These are phyloP conservation scores for Dinomys branickii DNA, from an alignment of 2,113 vertebrate species.

Conservation along the genomic window DNA sequence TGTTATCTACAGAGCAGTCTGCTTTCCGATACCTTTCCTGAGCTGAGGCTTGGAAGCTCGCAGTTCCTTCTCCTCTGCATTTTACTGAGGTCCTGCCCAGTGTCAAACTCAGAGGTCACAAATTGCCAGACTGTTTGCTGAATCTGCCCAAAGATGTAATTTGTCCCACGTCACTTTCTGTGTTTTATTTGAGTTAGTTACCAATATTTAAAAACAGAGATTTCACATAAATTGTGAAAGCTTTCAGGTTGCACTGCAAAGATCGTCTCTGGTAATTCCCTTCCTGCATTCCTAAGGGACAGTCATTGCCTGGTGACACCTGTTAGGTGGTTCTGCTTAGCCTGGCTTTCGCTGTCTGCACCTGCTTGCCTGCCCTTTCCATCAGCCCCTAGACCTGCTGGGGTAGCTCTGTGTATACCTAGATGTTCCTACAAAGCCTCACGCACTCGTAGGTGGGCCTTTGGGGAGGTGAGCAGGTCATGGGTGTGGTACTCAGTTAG, in stretches of 20 bases:
- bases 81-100: not conserved
- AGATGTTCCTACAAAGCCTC: not conserved
- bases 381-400: not conserved
- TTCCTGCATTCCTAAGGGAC: not conserved
- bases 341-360: too few species aligned
- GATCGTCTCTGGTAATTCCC: not conserved
- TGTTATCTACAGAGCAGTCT: not conserved
- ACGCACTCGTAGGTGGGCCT: not conserved
- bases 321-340: not conserved
- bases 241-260: slow-evolving; percentile 8
- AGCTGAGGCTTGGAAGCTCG: not conserved
- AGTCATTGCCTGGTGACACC: not conserved
- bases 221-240: not conserved
- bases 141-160: not conserved
- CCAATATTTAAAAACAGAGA: not conserved
- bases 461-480: not conserved
- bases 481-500: not conserved
- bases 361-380: not conserved
- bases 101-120: not conserved
- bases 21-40: not conserved
- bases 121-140: not conserved
- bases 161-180: not conserved
- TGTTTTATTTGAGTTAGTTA: not conserved
- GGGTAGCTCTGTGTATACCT: not conserved
- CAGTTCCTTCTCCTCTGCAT: not conserved